These are phyloP conservation scores for Rutilus rutilus DNA, from an alignment of 2,113 vertebrate genomes.

Conservation along the genomic window DNA sequence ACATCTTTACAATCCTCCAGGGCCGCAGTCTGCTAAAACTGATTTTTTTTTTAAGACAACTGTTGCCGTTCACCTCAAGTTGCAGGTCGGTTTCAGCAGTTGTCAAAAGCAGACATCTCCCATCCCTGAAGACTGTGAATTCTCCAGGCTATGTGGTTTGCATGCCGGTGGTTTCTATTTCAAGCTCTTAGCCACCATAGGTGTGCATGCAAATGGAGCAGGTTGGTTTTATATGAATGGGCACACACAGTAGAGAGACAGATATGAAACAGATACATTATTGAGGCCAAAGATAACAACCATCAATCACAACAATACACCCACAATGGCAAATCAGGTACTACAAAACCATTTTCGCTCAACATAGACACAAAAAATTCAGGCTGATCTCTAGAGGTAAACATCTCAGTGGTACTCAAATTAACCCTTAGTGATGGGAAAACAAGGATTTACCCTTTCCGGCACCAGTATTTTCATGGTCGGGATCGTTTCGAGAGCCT, in stretches of 20 bases:
- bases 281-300: conserved; percentile 54
- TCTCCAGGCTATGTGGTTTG: conserved; percentile 45
- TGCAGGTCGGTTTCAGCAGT: conserved; percentile 38
- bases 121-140: conserved; percentile 16
- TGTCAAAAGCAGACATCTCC: conserved; percentile 44
- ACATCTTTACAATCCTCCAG: not conserved
- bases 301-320: conserved; percentile 40
- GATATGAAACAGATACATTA: conserved; percentile 36
- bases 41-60: not conserved
- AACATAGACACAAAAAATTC: not conserved
- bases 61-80: conserved; percentile 4
- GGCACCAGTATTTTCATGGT: not conserved
- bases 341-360: not conserved
- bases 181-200: conserved; percentile 19
- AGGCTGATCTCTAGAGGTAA: conserved; percentile 3
- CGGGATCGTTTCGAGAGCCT: conserved; percentile 8
- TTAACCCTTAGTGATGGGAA: conserved; percentile 1
- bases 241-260: conserved; percentile 24
- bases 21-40: not conserved
- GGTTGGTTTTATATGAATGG: conserved; percentile 24
- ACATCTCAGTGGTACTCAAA: not conserved
- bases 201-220: conserved; percentile 25
- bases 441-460: not conserved
- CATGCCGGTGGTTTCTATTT: conserved; percentile 40
- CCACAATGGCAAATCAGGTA: conserved; percentile 39